These are phyloP conservation scores for Acanthaster planci DNA, from an alignment of 35 echinoderm and acorn worm species.

Conservation along the genomic window DNA sequence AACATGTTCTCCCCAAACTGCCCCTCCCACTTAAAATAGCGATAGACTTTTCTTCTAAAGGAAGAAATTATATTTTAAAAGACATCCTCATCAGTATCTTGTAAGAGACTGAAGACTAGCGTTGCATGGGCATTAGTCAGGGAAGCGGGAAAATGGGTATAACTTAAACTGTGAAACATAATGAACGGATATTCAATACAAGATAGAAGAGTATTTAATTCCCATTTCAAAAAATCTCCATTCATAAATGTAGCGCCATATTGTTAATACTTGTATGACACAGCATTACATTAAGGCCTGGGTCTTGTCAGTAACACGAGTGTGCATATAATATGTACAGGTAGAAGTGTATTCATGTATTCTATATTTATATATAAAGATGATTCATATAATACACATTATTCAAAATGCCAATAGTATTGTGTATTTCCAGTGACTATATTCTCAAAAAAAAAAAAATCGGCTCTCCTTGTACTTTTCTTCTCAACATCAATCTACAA, in stretches of 20 bases:
- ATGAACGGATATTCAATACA: constrained; percentile 1
- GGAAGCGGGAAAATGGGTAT: too few species aligned
- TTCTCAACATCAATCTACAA: constrained; percentile 7
- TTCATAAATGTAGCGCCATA: constrained; percentile 12
- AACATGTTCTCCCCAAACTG: too few species aligned
- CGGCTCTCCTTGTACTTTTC: neutral
- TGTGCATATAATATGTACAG: constrained; percentile 16
- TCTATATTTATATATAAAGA: constrained; percentile 28
- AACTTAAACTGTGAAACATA: too few species aligned
- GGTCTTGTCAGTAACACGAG: neutral
- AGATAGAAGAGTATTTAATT: constrained; percentile 30
- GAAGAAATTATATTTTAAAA: too few species aligned
- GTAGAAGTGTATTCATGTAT: constrained; percentile 7
- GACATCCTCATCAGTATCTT: too few species aligned
- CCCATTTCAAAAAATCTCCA: constrained; percentile 19
- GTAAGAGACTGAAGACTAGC: too few species aligned
- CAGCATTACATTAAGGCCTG: constrained; percentile 25
- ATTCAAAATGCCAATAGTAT: constrained; percentile 2
- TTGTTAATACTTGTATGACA: constrained; percentile 18
- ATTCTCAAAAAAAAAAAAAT: constrained; percentile 16
- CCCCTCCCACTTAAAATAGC: too few species aligned
- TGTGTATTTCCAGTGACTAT: neutral
- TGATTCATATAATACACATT: constrained; percentile 1
- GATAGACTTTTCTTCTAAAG: too few species aligned
- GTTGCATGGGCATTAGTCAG: too few species aligned